These are phyloP conservation scores for Megaleporinus macrocephalus DNA, from an alignment of 2,113 vertebrate species.

Conservation along the genomic window DNA sequence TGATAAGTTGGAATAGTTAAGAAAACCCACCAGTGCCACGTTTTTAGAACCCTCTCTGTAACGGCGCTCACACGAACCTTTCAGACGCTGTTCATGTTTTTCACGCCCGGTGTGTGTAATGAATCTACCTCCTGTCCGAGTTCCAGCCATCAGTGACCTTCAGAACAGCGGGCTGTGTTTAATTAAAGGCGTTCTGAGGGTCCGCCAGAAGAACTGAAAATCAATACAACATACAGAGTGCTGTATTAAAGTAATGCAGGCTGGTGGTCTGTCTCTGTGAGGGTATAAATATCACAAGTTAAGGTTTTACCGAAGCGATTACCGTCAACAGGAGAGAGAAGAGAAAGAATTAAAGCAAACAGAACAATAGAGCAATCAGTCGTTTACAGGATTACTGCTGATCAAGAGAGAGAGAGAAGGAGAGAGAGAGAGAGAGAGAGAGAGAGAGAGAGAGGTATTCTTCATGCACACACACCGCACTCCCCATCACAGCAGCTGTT, in stretches of 20 bases:
- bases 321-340: no score
- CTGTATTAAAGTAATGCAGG: not conserved
- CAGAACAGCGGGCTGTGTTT: not conserved
- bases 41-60: not conserved
- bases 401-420: not conserved
- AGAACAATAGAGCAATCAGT: no score
- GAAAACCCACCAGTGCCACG: no score
- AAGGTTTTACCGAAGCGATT: no score
- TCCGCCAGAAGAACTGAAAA: not conserved
- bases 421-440: not conserved
- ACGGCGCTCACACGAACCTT: not conserved
- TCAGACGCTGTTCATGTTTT: not conserved
- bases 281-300: no score
- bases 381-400: no score
- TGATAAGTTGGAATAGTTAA: no score
- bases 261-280: not conserved
- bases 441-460: not conserved
- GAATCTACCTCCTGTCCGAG: not conserved
- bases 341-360: no score
- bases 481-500: slow-evolving; percentile 4
- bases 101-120: not conserved
- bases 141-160: not conserved
- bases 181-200: not conserved
- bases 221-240: not conserved
- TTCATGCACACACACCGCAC: not conserved